Conservation (phyloP, 2,888 invertebrate species). For the Drosophila prolongata region DNA sequence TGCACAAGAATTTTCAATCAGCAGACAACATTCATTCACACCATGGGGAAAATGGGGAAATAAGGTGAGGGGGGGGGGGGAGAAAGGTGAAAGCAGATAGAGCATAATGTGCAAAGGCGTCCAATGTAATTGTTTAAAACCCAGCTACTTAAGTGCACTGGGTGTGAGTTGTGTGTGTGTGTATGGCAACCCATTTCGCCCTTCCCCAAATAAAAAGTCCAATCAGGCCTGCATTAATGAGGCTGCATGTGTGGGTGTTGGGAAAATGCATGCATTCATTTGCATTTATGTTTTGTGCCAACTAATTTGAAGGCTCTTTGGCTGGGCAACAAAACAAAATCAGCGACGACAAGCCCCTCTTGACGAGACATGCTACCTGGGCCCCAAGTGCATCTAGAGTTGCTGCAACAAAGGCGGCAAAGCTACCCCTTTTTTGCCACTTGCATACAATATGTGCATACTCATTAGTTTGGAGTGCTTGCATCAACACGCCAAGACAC, state of each 20-base stretch:
- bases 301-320: slow-evolving; percentile 72
- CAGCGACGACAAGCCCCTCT: slow-evolving; percentile 56
- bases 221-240: slow-evolving; percentile 77
- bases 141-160: slow-evolving; percentile 74
- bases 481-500: slow-evolving; percentile 69
- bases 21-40: slow-evolving; percentile 58
- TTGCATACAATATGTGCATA: slow-evolving; percentile 78
- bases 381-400: slow-evolving; percentile 69
- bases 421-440: slow-evolving; percentile 37
- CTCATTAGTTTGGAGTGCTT: slow-evolving; percentile 82
- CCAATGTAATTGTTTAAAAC: slow-evolving; percentile 75
- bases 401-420: slow-evolving; percentile 62
- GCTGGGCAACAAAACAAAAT: slow-evolving; percentile 71
- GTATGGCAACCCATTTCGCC: not conserved
- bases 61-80: not conserved
- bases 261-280: slow-evolving; percentile 61
- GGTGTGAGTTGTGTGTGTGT: slow-evolving; percentile 1
- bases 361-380: slow-evolving; percentile 59
- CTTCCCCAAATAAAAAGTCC: slow-evolving; percentile 73
- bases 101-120: slow-evolving; percentile 74
- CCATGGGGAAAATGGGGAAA: not conserved
- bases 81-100: slow-evolving; percentile 19
- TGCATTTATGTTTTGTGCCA: slow-evolving; percentile 79
- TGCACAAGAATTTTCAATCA: slow-evolving; percentile 79
- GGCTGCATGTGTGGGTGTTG: slow-evolving; percentile 17